A percentile compares a stretch with the other conserved stretches of the same genome.
Evolutionary conservation across 2,888 invertebrate genomes (phyloP).

Genomic region (Melanargia galathea): DNA sequence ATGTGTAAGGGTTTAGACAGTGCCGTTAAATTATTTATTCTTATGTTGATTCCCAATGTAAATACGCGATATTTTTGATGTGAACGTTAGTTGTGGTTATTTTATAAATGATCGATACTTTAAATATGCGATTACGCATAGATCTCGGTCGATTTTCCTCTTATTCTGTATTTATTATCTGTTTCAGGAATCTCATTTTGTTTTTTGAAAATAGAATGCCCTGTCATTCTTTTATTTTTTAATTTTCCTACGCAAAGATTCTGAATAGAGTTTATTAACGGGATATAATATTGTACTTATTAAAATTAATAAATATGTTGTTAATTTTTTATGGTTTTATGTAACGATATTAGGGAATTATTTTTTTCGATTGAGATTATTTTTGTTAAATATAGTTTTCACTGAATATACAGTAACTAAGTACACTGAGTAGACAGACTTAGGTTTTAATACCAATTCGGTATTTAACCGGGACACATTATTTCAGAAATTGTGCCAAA

Average conservation of each 20-base stretch:
- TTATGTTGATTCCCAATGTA: slow-evolving; percentile 79
- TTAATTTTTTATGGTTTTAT: slow-evolving; percentile 47
- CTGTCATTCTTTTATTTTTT: slow-evolving; percentile 22
- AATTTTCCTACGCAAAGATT: slow-evolving; percentile 20
- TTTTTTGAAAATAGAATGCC: slow-evolving; percentile 17
- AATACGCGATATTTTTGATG: slow-evolving; percentile 74
- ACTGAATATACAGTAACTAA: slow-evolving; percentile 44
- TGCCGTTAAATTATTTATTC: slow-evolving; percentile 81
- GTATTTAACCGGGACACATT: slow-evolving; percentile 78
- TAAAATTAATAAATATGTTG: slow-evolving; percentile 46
- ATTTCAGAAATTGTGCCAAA: slow-evolving; percentile 81
- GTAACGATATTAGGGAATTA: slow-evolving; percentile 35
- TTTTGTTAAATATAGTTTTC: slow-evolving; percentile 46
- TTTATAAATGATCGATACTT: slow-evolving; percentile 68
- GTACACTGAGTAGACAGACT: slow-evolving; percentile 73
- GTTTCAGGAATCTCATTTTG: slow-evolving; percentile 37
- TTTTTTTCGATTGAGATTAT: slow-evolving; percentile 48
- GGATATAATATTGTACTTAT: slow-evolving; percentile 47
- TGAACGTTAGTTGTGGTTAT: slow-evolving; percentile 74
- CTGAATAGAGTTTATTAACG: slow-evolving; percentile 35
- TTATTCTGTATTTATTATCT: slow-evolving; percentile 39
- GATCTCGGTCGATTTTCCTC: slow-evolving; percentile 64
- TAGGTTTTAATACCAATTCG: slow-evolving; percentile 76
- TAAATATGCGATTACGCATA: slow-evolving; percentile 53
- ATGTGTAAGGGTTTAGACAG: slow-evolving; percentile 73